Evolutionary conservation across 2,113 vertebrate genomes (phyloP), one percentile per base, ranked within the genome.

Genomic region (Strix uralensis): DNA sequence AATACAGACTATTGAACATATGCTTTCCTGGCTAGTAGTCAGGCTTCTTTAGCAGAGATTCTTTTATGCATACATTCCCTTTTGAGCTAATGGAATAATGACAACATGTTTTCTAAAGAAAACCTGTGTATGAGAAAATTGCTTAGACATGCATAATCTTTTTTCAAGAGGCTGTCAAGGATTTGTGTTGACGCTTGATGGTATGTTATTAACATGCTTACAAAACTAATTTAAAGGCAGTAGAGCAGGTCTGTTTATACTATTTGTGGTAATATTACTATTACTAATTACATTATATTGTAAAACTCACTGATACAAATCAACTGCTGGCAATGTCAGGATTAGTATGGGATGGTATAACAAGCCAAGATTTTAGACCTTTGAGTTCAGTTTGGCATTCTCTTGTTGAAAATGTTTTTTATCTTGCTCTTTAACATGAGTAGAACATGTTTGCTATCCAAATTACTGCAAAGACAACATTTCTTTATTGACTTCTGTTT

Each of bases 51-150:
- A 86, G 47, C 61, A 94, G 47, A 85, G 54, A 54, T 85, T 81
- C 47, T 93, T 94, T 95, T 93, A 72, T 91, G 38, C 81, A 83
- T 71, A 34, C 13, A 30, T 23, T 94, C 44, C 27, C 23, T 61
- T 95, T 96, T 81, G 57, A 92, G 66, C 66, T 95, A 93, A 96
- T 94, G 96, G 42, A 96, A 96, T 62, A 94, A 67, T 72, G 90
- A 90, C 79, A 96, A 66, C 72, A 83, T 86, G 47, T 94, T 96
- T 95, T 94, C 82, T 93, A 78, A 95, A 89, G 91, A 93, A 96
- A 96, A 95, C 80, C 70, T 88, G 57, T 88, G 80, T 94, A 87
- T 81, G 67, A 67, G 83, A 88, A 97, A 97, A 92, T 86, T 95
- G 63, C 86, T 97, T 97, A 95, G 83, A 74, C 62, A 89, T 71